phyloP scores from a whole-genome alignment of 1,140 invertebrate species.

The Nomia melanderi region DNA sequence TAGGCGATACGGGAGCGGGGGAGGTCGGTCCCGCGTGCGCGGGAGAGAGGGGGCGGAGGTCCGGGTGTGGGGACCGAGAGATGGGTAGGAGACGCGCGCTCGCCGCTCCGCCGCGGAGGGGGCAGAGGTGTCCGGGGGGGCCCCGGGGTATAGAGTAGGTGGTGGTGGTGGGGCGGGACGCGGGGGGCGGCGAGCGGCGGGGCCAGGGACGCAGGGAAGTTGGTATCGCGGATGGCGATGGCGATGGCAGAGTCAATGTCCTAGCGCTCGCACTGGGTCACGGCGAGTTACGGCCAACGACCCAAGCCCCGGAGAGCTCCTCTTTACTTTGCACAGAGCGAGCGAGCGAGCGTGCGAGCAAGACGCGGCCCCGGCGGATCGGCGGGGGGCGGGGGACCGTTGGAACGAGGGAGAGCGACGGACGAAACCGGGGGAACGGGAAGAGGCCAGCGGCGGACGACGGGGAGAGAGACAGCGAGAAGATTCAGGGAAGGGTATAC shows the following conservation, averaged over 20 bases:
- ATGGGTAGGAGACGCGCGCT: constrained; percentile 26
- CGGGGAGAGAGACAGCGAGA: constrained; percentile 10
- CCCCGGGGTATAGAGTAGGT: no score
- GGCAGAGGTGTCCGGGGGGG: no score
- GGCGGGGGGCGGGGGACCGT: neutral
- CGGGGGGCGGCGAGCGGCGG: no score
- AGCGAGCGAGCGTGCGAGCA: constrained; percentile 62
- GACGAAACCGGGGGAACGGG: constrained; percentile 40
- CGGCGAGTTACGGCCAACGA: constrained; percentile 81
- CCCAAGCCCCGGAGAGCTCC: constrained; percentile 72
- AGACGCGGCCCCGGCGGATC: constrained; percentile 23
- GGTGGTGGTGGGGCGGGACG: no score
- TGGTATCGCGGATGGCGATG: constrained; percentile 80
- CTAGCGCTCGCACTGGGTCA: constrained; percentile 81
- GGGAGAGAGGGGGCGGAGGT: constrained; percentile 62
- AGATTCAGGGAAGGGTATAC: constrained; percentile 26
- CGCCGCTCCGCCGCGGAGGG: no score
- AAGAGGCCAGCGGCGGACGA: constrained; percentile 30
- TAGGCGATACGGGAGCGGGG: constrained; percentile 77
- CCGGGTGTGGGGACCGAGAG: constrained; percentile 26
- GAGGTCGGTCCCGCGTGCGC: constrained; percentile 70
- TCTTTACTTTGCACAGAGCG: constrained; percentile 79
- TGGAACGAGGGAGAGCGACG: constrained; percentile 23
- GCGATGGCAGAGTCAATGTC: constrained; percentile 82
- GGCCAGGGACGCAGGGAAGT: constrained; percentile 61